A percentile compares a stretch with the other conserved stretches of the same genome.
These are phyloP conservation scores for Tadarida brasiliensis DNA, from an alignment of 2,797 vertebrate species.

Conservation along the genomic window DNA sequence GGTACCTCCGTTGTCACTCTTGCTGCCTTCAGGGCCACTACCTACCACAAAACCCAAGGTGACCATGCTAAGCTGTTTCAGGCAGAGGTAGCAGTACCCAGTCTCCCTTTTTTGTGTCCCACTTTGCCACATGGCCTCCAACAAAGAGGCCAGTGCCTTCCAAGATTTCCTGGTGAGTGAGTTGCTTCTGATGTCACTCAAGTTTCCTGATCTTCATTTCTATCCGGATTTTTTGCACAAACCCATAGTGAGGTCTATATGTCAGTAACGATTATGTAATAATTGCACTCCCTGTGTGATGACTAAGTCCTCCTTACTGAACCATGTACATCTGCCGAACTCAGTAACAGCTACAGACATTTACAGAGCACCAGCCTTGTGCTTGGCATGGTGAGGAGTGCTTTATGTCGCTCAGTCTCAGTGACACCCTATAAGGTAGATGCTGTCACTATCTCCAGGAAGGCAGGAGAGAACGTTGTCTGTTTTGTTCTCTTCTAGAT, in stretches of 20 bases:
- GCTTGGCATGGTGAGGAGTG: neutral
- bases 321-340: neutral
- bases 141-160: neutral
- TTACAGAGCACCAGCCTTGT: neutral
- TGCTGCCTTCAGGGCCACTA: neutral
- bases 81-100: neutral
- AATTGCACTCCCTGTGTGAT: neutral
- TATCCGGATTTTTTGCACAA: neutral
- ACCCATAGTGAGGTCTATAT: neutral
- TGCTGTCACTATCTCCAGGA: neutral
- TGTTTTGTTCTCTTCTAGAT: neutral
- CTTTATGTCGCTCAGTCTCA: neutral
- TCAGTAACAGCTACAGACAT: neutral
- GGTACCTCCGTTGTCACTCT: neutral
- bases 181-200: neutral
- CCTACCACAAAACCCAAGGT: neutral
- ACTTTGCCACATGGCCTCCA: neutral
- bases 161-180: neutral
- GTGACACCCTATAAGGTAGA: neutral
- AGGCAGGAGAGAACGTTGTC: neutral
- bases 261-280: neutral
- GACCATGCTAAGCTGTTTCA: neutral
- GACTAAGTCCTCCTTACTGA: neutral
- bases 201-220: neutral
- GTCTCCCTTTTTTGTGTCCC: neutral